Base-by-base conservation (phyloP, 2,888 invertebrate genomes). In the Hypsopygia costalis region DNA sequence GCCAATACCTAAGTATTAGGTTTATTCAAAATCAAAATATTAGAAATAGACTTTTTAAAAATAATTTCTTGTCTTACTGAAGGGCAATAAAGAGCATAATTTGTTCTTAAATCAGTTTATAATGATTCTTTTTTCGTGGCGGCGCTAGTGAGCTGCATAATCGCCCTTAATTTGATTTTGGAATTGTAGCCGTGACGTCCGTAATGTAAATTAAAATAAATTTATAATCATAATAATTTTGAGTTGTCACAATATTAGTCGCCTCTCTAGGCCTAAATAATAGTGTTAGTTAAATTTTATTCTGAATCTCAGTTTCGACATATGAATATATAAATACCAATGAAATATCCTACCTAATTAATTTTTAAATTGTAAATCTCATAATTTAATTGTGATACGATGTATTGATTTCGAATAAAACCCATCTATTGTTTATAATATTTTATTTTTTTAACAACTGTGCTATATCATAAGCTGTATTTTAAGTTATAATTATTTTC, bases 161-260 rank as follows among this genome's bases (percentile, higher is more conserved):
- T 2, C 16, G 16, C 3, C 4, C 16, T 16, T 16, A 4, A 16
- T 16, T 16, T 16, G 16, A 59, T 47, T 42, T 42, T 45, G 56
- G 55, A 69, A 69, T 66, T 62, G 60, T 73, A 72, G 71, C 39
- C 51, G 62, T 71, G 55, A 48, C 73, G 76, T 76, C 76, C 73
- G 73, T 45, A 36, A 34, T 43, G 36, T 46, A 44, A 43, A 44
- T 38, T 41, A 34, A 43, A 44, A 25, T 8, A 25, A 25, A 7
- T 25, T 16, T 25, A 25, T 31, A 31, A 11, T 1, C 7, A 31
- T 30, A 10, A 11, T 11, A 30, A 30, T 10, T 10, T 10, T 30
- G 30, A 27, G 30, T 34, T 21, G 9, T 34, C 5, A 28, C n/a
- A 37, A 43, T 42, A 40, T 34, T 36, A 40, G 34, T 31, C 7